Evolutionary conservation across 2,113 vertebrate species (phyloP).

Genomic region (Onychorhynchus coronatus): DNA sequence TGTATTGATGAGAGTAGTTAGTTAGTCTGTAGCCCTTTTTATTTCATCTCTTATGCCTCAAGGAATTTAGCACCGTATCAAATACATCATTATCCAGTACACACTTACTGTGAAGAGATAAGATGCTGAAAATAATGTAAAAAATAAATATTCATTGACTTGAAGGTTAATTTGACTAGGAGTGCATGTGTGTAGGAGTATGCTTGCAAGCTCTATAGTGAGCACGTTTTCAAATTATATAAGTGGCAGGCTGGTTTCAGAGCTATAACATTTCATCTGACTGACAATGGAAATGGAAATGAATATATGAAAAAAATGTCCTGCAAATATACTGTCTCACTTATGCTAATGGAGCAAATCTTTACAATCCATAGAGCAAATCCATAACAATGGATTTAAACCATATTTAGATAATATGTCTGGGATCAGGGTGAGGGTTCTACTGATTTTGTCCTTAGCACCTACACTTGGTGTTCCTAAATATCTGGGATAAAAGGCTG

Average conservation of each 20-base stretch:
- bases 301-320: background rate
- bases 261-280: conserved; percentile 21
- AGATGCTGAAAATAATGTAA: conserved; percentile 30
- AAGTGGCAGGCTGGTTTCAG: conserved; percentile 47
- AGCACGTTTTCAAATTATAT: conserved; percentile 27
- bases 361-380: background rate
- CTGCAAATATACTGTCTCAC: background rate
- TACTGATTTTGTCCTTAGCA: background rate
- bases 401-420: background rate
- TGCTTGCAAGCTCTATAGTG: conserved; percentile 6
- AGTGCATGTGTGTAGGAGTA: conserved; percentile 11
- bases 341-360: background rate
- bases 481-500: background rate
- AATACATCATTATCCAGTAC: background rate
- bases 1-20: background rate
- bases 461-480: background rate
- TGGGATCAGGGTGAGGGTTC: background rate
- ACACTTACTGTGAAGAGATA: background rate
- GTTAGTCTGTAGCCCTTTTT: background rate
- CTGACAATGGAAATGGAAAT: conserved; percentile 1
- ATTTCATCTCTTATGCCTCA: background rate
- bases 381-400: background rate
- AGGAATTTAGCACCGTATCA: background rate
- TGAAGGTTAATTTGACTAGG: conserved; percentile 34
- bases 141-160: conserved; percentile 53